Conservation (phyloP, 1,140 invertebrate genomes). For the Pogonomyrmex californicus region DNA sequence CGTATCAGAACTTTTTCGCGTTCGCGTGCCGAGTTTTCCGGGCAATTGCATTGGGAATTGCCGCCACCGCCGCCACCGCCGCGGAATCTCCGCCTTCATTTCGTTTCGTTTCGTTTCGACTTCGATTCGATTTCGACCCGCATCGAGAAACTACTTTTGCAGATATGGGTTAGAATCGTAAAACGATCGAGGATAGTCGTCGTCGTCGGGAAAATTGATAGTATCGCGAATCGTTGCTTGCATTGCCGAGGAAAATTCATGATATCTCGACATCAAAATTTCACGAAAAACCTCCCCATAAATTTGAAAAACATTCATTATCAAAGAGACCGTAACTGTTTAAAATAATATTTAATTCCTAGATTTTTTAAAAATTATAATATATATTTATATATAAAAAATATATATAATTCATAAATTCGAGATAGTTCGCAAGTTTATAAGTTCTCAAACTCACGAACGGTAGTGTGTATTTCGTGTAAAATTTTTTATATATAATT, state of each 20-base stretch:
- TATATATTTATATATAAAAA: background rate
- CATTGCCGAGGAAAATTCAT: background rate
- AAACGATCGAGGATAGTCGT: conserved; percentile 41
- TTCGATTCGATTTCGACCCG: conserved; percentile 38
- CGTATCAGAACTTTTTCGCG: conserved; percentile 54
- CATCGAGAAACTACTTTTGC: conserved; percentile 41
- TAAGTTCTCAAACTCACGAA: too few relatives aligned
- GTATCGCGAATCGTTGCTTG: conserved; percentile 34
- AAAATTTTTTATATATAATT: background rate
- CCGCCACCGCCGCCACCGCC: conserved; percentile 14
- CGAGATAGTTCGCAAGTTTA: too few relatives aligned
- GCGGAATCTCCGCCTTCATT: conserved; percentile 57
- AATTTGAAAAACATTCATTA: background rate
- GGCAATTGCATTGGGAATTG: conserved; percentile 68
- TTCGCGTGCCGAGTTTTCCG: conserved; percentile 64
- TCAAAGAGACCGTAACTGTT: background rate
- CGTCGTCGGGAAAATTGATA: conserved; percentile 39
- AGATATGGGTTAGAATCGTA: conserved; percentile 56
- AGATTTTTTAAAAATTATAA: background rate
- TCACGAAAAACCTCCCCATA: background rate
- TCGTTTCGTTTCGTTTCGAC: conserved; percentile 46
- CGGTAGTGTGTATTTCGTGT: background rate
- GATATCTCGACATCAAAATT: background rate
- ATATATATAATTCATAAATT: background rate
- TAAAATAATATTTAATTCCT: background rate